These are phyloP conservation scores for Carettochelys insculpta DNA, from an alignment of 2,113 vertebrate species.

Conservation along the genomic window DNA sequence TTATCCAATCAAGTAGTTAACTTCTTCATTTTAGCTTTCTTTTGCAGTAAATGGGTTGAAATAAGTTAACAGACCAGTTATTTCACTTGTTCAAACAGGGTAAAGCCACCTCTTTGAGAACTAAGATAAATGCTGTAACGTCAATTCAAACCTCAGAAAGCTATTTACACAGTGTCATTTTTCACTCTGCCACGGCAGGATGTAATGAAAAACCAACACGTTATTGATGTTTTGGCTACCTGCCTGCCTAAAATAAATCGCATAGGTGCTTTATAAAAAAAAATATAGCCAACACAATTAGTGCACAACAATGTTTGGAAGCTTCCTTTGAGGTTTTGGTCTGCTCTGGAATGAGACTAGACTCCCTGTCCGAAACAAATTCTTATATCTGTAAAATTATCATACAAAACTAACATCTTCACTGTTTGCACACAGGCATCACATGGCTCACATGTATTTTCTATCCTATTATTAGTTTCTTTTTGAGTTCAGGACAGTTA, in stretches of 20 bases:
- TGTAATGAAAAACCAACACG: conserved; percentile 29
- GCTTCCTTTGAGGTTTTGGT: conserved; percentile 42
- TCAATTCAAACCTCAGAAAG: conserved; percentile 41
- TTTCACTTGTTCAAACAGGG: conserved; percentile 27
- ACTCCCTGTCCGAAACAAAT: neutral
- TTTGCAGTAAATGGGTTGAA: conserved; percentile 14
- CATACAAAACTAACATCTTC: conserved; percentile 29
- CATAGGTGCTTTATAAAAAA: conserved; percentile 10
- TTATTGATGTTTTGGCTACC: conserved; percentile 49
- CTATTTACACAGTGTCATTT: conserved; percentile 60
- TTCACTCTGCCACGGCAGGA: conserved; percentile 50
- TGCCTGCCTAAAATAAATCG: conserved; percentile 53
- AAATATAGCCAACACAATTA: conserved; percentile 53
- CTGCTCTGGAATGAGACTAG: conserved; percentile 31
- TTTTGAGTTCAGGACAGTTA: conserved; percentile 60
- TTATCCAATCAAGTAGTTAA: neutral
- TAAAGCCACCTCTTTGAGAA: conserved; percentile 45
- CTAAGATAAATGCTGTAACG: conserved; percentile 40
- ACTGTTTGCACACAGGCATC: conserved; percentile 20
- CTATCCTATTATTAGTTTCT: conserved; percentile 50
- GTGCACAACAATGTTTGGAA: conserved; percentile 28
- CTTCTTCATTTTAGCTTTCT: neutral
- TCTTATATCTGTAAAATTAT: conserved; percentile 29
- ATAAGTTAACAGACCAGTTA: neutral
- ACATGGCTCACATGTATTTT: conserved; percentile 23